These are phyloP conservation scores for Drosophila meridiana DNA, from an alignment of 2,888 invertebrate species.

Conservation along the genomic window DNA sequence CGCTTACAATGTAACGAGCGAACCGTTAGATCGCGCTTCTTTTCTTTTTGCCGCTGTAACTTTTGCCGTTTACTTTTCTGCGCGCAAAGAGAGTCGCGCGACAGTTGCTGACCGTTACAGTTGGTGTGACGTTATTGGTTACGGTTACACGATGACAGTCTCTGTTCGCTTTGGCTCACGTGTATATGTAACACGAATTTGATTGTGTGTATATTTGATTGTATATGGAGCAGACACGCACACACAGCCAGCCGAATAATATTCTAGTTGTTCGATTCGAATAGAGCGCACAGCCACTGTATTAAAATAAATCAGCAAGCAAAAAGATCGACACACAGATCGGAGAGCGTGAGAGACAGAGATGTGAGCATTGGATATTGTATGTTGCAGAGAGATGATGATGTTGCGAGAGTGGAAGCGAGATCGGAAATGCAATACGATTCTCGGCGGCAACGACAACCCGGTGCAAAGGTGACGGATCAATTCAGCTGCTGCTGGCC, in stretches of 20 bases:
- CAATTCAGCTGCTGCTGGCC: slow-evolving; percentile 5
- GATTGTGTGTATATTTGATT: slow-evolving; percentile 20
- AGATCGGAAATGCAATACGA: slow-evolving; percentile 27
- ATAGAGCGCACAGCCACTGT: slow-evolving; percentile 19
- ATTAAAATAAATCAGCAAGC: slow-evolving; percentile 45
- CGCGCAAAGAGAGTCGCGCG: not conserved
- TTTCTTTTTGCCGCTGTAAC: not conserved
- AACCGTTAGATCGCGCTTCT: slow-evolving; percentile 9
- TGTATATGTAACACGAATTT: slow-evolving; percentile 24
- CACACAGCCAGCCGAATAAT: slow-evolving; percentile 3
- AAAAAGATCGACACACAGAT: slow-evolving; percentile 11
- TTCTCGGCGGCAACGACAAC: slow-evolving; percentile 14
- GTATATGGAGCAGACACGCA: slow-evolving; percentile 25
- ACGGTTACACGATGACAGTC: slow-evolving; percentile 47
- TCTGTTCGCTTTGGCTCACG: slow-evolving; percentile 16
- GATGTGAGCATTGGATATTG: not conserved
- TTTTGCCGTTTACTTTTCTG: slow-evolving; percentile 1
- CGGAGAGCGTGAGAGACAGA: slow-evolving; percentile 4
- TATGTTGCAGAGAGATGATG: not conserved
- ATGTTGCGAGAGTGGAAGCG: not conserved
- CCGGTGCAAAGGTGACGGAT: not conserved
- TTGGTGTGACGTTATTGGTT: slow-evolving; percentile 42
- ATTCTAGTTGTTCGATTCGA: slow-evolving; percentile 21
- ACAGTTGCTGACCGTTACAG: slow-evolving; percentile 24
- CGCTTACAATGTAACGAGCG: slow-evolving; percentile 5